Conservation (phyloP, 2,113 vertebrate genomes). For the Perognathus longimembris region DNA sequence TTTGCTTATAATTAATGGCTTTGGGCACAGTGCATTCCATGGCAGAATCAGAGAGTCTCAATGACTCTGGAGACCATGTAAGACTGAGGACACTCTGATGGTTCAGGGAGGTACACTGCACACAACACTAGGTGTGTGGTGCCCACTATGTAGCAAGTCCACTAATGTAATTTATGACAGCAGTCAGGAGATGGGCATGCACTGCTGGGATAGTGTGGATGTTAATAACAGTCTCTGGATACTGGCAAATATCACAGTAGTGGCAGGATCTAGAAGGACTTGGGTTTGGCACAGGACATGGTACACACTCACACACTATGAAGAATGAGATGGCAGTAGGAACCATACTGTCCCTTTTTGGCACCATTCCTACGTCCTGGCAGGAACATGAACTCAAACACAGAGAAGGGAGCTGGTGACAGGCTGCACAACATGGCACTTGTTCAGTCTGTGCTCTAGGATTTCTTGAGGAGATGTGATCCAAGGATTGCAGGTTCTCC, state of each 20-base stretch:
- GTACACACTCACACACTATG: not conserved
- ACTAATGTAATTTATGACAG: not conserved
- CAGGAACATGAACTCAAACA: not conserved
- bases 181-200: not conserved
- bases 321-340: too few species aligned
- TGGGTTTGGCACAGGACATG: not conserved
- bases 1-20: not conserved
- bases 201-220: not conserved
- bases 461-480: not conserved
- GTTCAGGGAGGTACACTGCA: not conserved
- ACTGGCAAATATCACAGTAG: not conserved
- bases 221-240: not conserved
- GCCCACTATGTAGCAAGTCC: not conserved
- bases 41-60: not conserved
- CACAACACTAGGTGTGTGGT: not conserved
- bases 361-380: not conserved
- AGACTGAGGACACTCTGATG: not conserved
- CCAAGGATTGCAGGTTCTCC: not conserved
- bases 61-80: not conserved
- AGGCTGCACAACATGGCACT: not conserved
- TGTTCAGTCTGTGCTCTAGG: not conserved
- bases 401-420: not conserved
- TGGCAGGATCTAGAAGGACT: not conserved
- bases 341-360: not conserved
- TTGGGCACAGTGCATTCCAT: not conserved